Base-by-base conservation (phyloP, 2,888 invertebrate genomes). In the Drosophila acutilabella region DNA sequence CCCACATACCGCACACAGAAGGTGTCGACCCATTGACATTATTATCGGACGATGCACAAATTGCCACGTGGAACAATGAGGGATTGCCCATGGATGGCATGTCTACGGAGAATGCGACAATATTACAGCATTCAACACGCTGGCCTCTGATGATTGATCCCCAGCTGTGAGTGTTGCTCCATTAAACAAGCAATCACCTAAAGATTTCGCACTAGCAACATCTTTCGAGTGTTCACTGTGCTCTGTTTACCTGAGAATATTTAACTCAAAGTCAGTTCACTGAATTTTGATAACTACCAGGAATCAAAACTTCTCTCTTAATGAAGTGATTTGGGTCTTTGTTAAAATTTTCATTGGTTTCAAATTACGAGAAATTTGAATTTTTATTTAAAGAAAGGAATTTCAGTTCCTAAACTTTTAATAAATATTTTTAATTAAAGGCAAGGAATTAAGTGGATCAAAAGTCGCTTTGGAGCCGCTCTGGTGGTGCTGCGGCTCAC, bases 121-220 rank as follows among this genome's bases (percentile, higher is more conserved):
- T 99, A 78, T 93, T 98, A 66, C 96, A 96, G 18, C 97, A 96
- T 92, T 98, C 98, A 0, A 96, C 97, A 23, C 94, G 98, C 51
- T 99, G 98, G 98, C 98, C 98, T 0, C 93, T 98, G 40, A 97
- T 98, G 95, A 98, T 99, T 80, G 98, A 99, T 93, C 98, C 98
- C 0, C 98, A 98, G 92, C 90, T 95, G 94, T 95, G 89, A 92
- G 93, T 90, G 26, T 1, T 14, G 20, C 30, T 2, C 6, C 16
- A n/a, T 40, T 26, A 14, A 6, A 20, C 14, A 23, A 20, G 4
- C 11, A 36, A 2, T 36, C 13, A 30, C 30, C 8, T 30, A 30
- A 30, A 30, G 30, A 30, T 30, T 30, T 30, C 30, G 8, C 30
- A 30, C 8, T 8, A 30, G 30, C 8, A 8, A 30, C 30, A 30